Base-by-base conservation (phyloP, 2,797 vertebrate species). In the Heterohyrax brucei region DNA sequence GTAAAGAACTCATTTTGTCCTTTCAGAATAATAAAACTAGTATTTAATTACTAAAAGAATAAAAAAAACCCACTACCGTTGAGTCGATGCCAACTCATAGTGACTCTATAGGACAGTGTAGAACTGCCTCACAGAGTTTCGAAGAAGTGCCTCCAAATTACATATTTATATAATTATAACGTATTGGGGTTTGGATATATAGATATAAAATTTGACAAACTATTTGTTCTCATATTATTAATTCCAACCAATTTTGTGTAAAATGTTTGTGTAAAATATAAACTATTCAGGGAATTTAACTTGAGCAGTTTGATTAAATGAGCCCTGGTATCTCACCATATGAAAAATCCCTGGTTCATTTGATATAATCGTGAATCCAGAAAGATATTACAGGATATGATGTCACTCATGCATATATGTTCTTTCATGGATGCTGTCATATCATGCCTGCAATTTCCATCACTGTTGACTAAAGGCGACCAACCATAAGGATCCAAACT, bases 321-420 rank as follows among this genome's bases (percentile, higher is more conserved):
- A 48, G 24, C 30, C 6, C 16, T 64, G 8, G 30, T 89, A 10
- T 87, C 5, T 89, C 61, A 91, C 5, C 24, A 75, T 21, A 78
- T 66, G 75, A 75, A 91, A 92, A 87, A 80, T 91, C 59, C 44
- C 22, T 94, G 16, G 9, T 56, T 89, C 0, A 39, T 89, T 96
- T 97, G 39, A 86, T 97, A 95, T 96, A 92, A 96, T 95, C 91
- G 48, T 86, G 14, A 46, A 85, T 95, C 14, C 66, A 5, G 61
- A 76, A 92, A 97, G 93, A 28, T 56, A 50, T 56, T 72, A 78
- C 77, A 91, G 24, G 14, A 22, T 82, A 48, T 16, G 92, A 82
- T 92, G 76, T 26, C 90, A 44, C 22, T 96, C 46, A 96, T 94
- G 96, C 50, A 56, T 12, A 1, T 94, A n/a, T 82, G 30, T 72